Evolutionary conservation across 2,113 vertebrate species (phyloP), one percentile per base, ranked within the genome.

Genomic region (Centrocercus urophasianus): DNA sequence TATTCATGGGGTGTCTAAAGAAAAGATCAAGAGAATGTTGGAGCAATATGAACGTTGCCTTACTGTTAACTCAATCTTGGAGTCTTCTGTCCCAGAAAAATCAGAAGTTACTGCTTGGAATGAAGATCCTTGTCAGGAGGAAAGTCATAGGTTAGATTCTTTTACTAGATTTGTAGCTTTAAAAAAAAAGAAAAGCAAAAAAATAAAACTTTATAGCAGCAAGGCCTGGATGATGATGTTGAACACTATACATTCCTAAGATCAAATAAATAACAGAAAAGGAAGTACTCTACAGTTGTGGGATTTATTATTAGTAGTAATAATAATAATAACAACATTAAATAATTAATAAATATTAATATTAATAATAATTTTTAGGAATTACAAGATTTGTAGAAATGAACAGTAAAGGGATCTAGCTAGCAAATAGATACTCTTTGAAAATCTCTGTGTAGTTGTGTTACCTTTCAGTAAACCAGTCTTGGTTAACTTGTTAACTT

Each of bases 21-120:
- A 99, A 95, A 99, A 96, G 94, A 99, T 99, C 70, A 96, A 97
- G 86, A 98, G 97, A 93, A 99, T 99, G 98, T 97, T 99, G 81
- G 98, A 98, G 42, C 96, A 96, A 10, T 99, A 98, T 76, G 99
- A 99, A 40, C 98, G 93, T 84, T 98, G 97, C 59, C 98, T 99
- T 92, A 98, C 98, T 16, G 97, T 99, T 87, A 97, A 98, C 42
- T 98, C 98, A 65, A 97, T 99, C 84, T 97, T 99, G 98, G 95
- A 96, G 91, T 99, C 99, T 93, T 96, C 97, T 42, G 91, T 97
- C 78, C 98, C 98, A 86, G 97, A 97, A 63, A 95, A 93, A 93
- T 40, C 88, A 50, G 97, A 98, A 89, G 71, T 48, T 90, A 67
- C 72, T 88, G 93, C 74, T 15, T 89, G 93, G 78, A 94, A 61